Evolutionary conservation across 2,888 invertebrate genomes (phyloP).

Genomic region (Charanyca ferruginea): DNA sequence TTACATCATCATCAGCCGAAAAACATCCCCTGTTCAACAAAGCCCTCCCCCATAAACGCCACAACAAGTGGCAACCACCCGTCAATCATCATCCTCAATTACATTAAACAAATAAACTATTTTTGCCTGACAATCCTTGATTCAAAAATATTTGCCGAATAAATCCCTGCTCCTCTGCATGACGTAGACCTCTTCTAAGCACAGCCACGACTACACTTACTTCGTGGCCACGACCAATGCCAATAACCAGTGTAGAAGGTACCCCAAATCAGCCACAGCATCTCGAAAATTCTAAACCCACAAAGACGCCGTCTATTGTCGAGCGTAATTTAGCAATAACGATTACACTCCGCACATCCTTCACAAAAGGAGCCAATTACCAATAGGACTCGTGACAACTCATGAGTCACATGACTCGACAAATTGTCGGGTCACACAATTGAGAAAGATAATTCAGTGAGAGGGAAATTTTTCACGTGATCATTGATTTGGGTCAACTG

Average conservation of each 20-base stretch:
- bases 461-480: conserved; percentile 19
- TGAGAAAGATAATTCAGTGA: conserved; percentile 44
- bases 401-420: conserved; percentile 50
- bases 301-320: conserved; percentile 44
- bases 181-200: too few relatives aligned
- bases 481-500: conserved; percentile 19
- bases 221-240: neutral
- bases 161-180: too few relatives aligned
- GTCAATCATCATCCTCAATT: too few relatives aligned
- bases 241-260: neutral
- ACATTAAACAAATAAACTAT: too few relatives aligned
- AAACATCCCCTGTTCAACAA: too few relatives aligned
- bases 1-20: too few relatives aligned
- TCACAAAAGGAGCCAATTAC: conserved; percentile 46
- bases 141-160: too few relatives aligned
- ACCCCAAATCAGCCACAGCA: neutral
- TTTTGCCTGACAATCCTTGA: too few relatives aligned
- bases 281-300: conserved; percentile 31
- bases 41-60: too few relatives aligned
- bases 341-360: conserved; percentile 55
- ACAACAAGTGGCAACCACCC: too few relatives aligned
- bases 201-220: too few relatives aligned
- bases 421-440: conserved; percentile 47
- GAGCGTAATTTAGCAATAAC: conserved; percentile 64
- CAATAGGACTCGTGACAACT: conserved; percentile 43